These are phyloP conservation scores for Xyrauchen texanus DNA, from an alignment of 2,113 vertebrate species.

Conservation along the genomic window DNA sequence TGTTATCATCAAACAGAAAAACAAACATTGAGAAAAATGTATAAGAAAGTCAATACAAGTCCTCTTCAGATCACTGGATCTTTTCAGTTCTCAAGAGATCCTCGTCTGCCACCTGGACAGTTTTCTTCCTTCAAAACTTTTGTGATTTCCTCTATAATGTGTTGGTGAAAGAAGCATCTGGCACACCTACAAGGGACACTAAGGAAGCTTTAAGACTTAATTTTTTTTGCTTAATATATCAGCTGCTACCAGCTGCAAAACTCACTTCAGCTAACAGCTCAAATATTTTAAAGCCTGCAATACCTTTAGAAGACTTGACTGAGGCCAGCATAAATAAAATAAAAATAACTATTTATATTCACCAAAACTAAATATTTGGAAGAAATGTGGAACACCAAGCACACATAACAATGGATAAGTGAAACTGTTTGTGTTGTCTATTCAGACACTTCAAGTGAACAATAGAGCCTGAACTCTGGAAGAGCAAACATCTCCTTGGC, in stretches of 20 bases:
- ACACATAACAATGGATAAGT: constrained; percentile 24
- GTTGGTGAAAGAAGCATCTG: constrained; percentile 17
- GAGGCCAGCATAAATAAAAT: constrained; percentile 5
- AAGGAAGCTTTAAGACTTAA: constrained; percentile 25
- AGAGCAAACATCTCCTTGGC: constrained; percentile 49
- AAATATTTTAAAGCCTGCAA: neutral
- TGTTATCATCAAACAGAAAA: too few species aligned
- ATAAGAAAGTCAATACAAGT: neutral
- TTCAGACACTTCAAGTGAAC: constrained; percentile 46
- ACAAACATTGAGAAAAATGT: neutral
- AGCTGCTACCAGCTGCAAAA: neutral
- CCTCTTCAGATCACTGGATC: neutral
- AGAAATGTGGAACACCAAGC: neutral
- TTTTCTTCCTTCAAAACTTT: constrained; percentile 21
- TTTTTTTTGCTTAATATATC: constrained; percentile 5
- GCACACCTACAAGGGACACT: constrained; percentile 16
- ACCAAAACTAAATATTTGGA: neutral
- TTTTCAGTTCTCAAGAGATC: neutral
- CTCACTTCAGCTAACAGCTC: constrained; percentile 23
- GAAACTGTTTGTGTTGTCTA: constrained; percentile 30
- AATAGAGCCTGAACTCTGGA: constrained; percentile 35
- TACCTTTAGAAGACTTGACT: constrained; percentile 11
- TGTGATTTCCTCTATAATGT: constrained; percentile 4
- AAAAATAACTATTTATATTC: neutral
- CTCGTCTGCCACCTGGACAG: constrained; percentile 31